These are phyloP conservation scores for Serrognathus titanus DNA, from an alignment of 2,888 invertebrate species.

Conservation along the genomic window DNA sequence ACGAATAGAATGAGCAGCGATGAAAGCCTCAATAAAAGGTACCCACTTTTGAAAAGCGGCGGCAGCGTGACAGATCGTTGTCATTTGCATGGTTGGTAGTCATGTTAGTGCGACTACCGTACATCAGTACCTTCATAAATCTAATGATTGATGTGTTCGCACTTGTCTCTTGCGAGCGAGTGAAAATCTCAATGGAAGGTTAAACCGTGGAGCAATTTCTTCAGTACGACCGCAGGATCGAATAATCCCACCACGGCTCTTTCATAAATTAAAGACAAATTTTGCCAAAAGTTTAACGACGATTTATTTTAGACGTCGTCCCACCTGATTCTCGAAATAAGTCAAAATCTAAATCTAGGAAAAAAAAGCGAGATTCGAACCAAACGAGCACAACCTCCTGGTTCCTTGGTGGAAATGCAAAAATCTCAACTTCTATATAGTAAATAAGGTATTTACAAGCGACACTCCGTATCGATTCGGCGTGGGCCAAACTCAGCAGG, in stretches of 20 bases:
- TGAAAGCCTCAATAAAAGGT: slow-evolving; percentile 1
- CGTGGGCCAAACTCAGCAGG: slow-evolving; percentile 38
- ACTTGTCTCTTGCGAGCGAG: slow-evolving; percentile 19
- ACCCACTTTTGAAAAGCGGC: slow-evolving; percentile 13
- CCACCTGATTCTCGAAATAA: no score
- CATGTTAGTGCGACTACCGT: slow-evolving; percentile 20
- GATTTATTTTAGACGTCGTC: no score
- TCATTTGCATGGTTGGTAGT: slow-evolving; percentile 22
- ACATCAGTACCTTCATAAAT: slow-evolving; percentile 28
- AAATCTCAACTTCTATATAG: slow-evolving; percentile 11
- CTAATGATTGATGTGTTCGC: slow-evolving; percentile 24
- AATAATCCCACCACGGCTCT: no score
- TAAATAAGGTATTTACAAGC: slow-evolving; percentile 39
- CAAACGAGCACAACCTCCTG: no score
- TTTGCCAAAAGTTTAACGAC: no score
- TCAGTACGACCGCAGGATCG: no score
- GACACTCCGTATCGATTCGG: slow-evolving; percentile 36
- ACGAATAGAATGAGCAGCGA: no score
- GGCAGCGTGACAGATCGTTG: slow-evolving; percentile 25
- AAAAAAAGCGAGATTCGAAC: no score
- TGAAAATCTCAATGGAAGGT: slow-evolving; percentile 24
- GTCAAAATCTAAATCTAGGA: no score
- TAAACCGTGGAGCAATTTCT: slow-evolving; percentile 25
- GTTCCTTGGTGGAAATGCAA: slow-evolving; percentile 20
- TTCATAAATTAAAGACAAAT: no score